Conservation (phyloP, 1,140 invertebrate genomes). For the Oncopeltus fasciatus region DNA sequence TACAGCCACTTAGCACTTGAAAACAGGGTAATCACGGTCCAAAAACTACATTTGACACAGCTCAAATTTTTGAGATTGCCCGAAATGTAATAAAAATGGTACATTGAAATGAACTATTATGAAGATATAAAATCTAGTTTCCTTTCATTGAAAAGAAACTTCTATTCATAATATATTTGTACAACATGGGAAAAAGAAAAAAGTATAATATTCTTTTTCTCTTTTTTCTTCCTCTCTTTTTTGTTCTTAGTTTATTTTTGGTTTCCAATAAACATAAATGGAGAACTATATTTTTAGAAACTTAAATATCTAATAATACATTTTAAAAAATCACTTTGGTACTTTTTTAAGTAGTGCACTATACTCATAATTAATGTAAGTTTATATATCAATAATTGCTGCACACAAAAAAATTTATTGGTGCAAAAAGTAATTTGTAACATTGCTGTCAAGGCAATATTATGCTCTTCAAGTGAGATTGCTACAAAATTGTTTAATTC, state of each 20-base stretch:
- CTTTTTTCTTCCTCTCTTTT: not conserved
- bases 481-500: not conserved
- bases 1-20: not conserved
- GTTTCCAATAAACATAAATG: not conserved
- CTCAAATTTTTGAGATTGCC: not conserved
- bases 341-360: conserved; percentile 7
- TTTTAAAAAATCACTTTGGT: not conserved
- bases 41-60: not conserved
- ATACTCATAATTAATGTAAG: not conserved
- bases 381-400: no score
- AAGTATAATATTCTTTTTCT: not conserved
- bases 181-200: no score
- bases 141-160: not conserved
- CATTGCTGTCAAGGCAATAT: not conserved
- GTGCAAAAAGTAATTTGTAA: not conserved
- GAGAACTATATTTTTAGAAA: conserved; percentile 1
- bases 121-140: no score
- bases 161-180: not conserved
- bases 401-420: no score
- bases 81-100: no score
- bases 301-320: no score
- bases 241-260: not conserved
- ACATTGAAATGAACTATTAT: no score
- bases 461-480: not conserved
- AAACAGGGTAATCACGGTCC: conserved; percentile 1